Evolutionary conservation across 2,888 invertebrate species (phyloP).

Genomic region (Diachrysia chrysitis): DNA sequence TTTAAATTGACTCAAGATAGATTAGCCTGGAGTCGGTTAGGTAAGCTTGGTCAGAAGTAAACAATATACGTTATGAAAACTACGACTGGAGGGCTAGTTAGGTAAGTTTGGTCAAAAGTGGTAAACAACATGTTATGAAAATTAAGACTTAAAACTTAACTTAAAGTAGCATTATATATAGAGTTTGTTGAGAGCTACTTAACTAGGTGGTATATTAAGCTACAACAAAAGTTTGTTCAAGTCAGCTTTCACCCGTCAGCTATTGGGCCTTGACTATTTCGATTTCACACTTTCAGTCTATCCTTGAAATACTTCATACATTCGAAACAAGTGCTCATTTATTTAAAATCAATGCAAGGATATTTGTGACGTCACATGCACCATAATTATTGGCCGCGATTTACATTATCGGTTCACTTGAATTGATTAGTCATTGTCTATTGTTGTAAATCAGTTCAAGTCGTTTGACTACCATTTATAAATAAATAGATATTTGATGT

Average conservation of each 20-base stretch:
- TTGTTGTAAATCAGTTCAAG: conserved; percentile 33
- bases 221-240: background rate
- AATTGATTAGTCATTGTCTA: conserved; percentile 34
- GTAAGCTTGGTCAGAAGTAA: too few relatives aligned
- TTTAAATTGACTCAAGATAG: too few relatives aligned
- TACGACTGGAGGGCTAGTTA: too few relatives aligned
- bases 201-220: too few relatives aligned
- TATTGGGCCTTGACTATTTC: background rate
- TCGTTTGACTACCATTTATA: conserved; percentile 9
- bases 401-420: conserved; percentile 28
- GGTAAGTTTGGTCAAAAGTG: too few relatives aligned
- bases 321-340: background rate
- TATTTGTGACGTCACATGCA: conserved; percentile 13
- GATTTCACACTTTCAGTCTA: background rate
- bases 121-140: too few relatives aligned
- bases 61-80: too few relatives aligned
- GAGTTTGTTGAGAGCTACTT: background rate
- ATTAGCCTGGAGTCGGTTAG: too few relatives aligned
- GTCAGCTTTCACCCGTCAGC: background rate
- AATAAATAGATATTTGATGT: background rate
- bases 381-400: conserved; percentile 11
- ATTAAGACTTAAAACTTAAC: too few relatives aligned
- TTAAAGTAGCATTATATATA: too few relatives aligned
- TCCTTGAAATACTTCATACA: background rate
- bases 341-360: conserved; percentile 10